Evolutionary conservation across 2,797 vertebrate genomes (phyloP).

Genomic region (Eulemur coronatus): DNA sequence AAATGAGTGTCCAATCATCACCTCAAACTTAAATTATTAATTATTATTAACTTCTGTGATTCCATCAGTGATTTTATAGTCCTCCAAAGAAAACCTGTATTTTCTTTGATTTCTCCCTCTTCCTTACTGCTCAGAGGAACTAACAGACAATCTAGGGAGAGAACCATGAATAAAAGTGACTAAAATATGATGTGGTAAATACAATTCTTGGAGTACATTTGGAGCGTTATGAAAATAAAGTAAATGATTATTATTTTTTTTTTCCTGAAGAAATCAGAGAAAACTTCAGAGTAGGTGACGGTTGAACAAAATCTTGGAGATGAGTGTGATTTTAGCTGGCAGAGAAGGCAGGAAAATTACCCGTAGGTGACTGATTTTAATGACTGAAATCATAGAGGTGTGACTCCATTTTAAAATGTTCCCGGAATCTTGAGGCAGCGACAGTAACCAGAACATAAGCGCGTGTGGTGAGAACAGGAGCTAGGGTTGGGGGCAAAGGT

Average conservation of each 20-base stretch:
- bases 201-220: not conserved
- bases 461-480: accelerated
- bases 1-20: not conserved
- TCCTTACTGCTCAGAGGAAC: not conserved
- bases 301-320: not conserved
- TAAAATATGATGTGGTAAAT: not conserved
- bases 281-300: not conserved
- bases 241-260: not conserved
- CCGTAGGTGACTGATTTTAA: not conserved
- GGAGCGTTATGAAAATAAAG: not conserved
- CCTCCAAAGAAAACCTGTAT: not conserved
- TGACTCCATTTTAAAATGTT: not conserved
- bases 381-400: not conserved
- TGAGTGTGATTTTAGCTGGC: not conserved
- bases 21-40: not conserved
- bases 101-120: not conserved
- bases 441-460: not conserved
- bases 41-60: not conserved
- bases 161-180: not conserved
- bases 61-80: not conserved
- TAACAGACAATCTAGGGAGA: not conserved
- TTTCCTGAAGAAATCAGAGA: not conserved
- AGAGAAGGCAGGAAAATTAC: not conserved
- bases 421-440: not conserved
- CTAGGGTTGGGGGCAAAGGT: too few species aligned